Evolutionary conservation across 2,888 invertebrate species (phyloP), one percentile per base, ranked within the genome.

Genomic region (Caenorhabditis japonica): DNA sequence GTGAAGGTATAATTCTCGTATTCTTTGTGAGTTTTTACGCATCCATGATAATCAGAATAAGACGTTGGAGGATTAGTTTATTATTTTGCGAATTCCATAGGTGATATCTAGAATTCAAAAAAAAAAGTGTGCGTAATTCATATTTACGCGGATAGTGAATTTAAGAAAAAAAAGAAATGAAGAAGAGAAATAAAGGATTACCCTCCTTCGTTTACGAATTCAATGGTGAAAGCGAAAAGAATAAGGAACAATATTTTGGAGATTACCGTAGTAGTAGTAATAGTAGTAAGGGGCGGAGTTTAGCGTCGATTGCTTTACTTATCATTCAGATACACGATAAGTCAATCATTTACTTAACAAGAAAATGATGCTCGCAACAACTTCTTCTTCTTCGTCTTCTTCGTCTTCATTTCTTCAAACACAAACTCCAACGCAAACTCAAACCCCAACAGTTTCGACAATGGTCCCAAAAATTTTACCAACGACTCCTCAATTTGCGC

Each of bases 191-290:
- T n/a, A 39, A 38, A 27, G 55, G 55, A 64, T 64, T 62, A 62
- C 30, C 7, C 62, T n/a, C n/a, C n/a, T n/a, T n/a, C n/a, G n/a
- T n/a, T n/a, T n/a, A 53, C 36, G 30, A 25, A 27, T 2, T 25
- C 43, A 27, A 39, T 15, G 44, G 46, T 61, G 36, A 13, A 61
- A 41, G 36, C 19, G 41, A 34, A 36, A 21, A 19, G 52, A 47
- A 55, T 64, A 64, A 64, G 62, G 62, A 55, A 64, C 38, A 64
- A 64, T 64, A 64, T 64, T 64, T 64, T n/a, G 19, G 39, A 30
- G 62, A 64, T 64, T 64, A 64, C 62, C 62, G 62, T 64, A 64
- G 53, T 25, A 39, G 15, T 4, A 27, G n/a, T n/a, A n/a, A n/a
- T n/a, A n/a, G n/a, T n/a, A n/a, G n/a, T 17, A 56, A 19, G 47